A percentile compares a stretch with the other conserved stretches of the same genome.
These are phyloP conservation scores for Caenorhabditis sp. DNA, from an alignment of 2,888 invertebrate genomes.

Conservation along the genomic window DNA sequence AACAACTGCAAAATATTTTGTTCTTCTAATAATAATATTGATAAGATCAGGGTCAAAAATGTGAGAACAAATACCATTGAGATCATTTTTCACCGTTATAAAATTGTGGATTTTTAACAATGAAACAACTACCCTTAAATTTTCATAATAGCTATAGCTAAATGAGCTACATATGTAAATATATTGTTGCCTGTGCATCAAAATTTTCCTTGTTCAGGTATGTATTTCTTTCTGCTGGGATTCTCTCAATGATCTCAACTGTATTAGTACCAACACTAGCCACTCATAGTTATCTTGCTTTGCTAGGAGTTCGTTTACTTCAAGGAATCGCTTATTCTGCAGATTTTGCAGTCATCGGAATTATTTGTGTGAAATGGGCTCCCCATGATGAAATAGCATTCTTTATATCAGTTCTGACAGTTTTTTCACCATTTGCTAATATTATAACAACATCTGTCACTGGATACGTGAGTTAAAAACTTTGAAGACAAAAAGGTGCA, in stretches of 20 bases:
- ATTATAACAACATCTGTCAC: slow-evolving; percentile 28
- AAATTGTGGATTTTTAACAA: no score
- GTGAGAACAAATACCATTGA: no score
- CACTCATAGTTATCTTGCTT: slow-evolving; percentile 11
- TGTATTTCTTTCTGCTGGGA: slow-evolving; percentile 28
- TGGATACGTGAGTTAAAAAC: slow-evolving; percentile 7
- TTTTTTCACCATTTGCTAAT: slow-evolving; percentile 29
- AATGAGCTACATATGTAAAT: no score
- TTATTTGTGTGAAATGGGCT: slow-evolving; percentile 38
- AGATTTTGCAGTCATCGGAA: slow-evolving; percentile 39
- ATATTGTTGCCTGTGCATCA: no score
- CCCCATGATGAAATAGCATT: slow-evolving; percentile 30
- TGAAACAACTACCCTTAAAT: no score
- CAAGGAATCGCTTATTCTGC: slow-evolving; percentile 40
- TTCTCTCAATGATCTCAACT: slow-evolving; percentile 27
- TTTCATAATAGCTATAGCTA: no score
- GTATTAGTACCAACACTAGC: slow-evolving; percentile 25
- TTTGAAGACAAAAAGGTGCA: no score
- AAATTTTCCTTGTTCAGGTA: slow-evolving; percentile 2
- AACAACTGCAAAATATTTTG: no score
- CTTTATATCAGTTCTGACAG: slow-evolving; percentile 34
- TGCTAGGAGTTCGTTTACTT: slow-evolving; percentile 23
- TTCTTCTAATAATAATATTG: no score
- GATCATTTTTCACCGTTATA: no score
- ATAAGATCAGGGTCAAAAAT: no score